These are phyloP conservation scores for Cyanistes caeruleus DNA, from an alignment of 2,113 vertebrate species.

Conservation along the genomic window DNA sequence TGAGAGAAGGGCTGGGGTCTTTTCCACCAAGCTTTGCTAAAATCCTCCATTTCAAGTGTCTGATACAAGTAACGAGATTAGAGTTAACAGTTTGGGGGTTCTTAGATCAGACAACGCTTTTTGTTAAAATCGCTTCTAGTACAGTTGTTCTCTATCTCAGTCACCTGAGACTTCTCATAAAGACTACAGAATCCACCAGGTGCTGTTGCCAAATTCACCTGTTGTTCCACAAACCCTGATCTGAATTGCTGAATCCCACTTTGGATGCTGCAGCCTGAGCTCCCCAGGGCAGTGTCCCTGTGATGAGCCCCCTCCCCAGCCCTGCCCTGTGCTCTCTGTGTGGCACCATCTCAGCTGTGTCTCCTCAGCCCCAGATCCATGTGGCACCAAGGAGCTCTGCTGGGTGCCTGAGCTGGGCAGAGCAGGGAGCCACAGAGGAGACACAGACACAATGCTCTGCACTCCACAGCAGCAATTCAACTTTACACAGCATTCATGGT, in stretches of 20 bases:
- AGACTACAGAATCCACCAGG: neutral
- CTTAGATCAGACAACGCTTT: neutral
- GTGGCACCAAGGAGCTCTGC: neutral
- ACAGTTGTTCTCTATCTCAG: neutral
- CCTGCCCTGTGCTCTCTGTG: neutral
- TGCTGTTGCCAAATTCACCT: neutral
- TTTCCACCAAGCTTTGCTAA: neutral
- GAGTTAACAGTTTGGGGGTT: neutral
- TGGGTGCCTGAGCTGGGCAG: neutral
- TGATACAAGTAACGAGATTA: neutral
- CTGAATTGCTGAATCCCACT: neutral
- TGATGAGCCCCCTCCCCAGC: fast-evolving
- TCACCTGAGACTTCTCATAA: neutral
- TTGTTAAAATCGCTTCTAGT: neutral
- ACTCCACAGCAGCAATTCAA: neutral
- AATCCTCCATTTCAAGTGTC: neutral
- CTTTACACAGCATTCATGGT: neutral
- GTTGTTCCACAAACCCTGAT: neutral
- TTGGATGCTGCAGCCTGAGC: neutral
- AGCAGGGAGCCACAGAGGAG: neutral
- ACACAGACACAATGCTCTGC: neutral
- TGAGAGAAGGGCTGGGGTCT: neutral
- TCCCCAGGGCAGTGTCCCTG: neutral
- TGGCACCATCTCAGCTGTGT: neutral
- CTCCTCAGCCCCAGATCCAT: neutral